Evolutionary conservation across 2,888 invertebrate genomes (phyloP).

Genomic region (Mactromeris polynyma): DNA sequence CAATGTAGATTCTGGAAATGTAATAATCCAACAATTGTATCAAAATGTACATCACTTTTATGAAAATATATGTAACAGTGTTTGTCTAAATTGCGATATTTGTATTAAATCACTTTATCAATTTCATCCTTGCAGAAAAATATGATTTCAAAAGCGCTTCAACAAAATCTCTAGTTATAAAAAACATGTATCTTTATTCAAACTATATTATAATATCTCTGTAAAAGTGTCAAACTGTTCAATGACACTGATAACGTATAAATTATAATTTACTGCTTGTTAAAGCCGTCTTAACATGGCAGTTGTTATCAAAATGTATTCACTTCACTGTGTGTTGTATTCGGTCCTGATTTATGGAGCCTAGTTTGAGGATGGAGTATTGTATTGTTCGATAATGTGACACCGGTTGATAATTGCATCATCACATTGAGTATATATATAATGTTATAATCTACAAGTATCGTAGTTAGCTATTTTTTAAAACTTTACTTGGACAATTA

Average conservation of each 20-base stretch:
- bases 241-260: conserved; percentile 59
- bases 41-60: too few relatives aligned
- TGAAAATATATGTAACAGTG: too few relatives aligned
- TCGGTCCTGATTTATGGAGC: conserved; percentile 26
- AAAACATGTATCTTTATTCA: neutral
- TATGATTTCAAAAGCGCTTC: too few relatives aligned
- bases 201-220: neutral
- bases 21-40: too few relatives aligned
- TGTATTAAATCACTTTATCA: too few relatives aligned
- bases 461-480: too few relatives aligned
- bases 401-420: neutral
- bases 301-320: conserved; percentile 51
- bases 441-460: too few relatives aligned
- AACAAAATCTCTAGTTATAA: too few relatives aligned
- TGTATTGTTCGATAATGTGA: conserved; percentile 1
- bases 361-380: neutral
- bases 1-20: too few relatives aligned
- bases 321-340: conserved; percentile 43
- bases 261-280: conserved; percentile 61
- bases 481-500: too few relatives aligned
- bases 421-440: neutral
- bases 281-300: conserved; percentile 40
- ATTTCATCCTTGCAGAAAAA: too few relatives aligned
- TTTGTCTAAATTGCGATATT: too few relatives aligned
- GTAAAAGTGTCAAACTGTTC: conserved; percentile 60